These are phyloP conservation scores for Dicroscelio sp. DNA, from an alignment of 2,888 invertebrate genomes.

Conservation along the genomic window DNA sequence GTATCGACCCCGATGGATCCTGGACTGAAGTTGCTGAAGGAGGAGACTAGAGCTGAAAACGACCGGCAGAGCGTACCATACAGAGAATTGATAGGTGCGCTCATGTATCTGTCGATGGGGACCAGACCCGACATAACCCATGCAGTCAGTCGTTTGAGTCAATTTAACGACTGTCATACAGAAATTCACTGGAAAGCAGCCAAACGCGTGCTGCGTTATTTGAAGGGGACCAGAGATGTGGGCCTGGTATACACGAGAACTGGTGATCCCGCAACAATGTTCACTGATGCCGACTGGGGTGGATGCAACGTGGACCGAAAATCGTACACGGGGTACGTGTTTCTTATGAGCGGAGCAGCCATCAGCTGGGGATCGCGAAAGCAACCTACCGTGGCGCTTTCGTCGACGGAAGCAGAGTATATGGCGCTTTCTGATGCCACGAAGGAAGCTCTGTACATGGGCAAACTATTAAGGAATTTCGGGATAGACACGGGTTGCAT, in stretches of 20 bases:
- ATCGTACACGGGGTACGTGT: too few relatives aligned
- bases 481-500: too few relatives aligned
- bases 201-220: neutral
- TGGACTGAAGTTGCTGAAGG: neutral
- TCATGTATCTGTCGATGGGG: slow-evolving; percentile 5
- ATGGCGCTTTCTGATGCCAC: too few relatives aligned
- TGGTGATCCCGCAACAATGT: neutral
- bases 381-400: too few relatives aligned
- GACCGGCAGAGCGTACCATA: neutral
- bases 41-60: neutral
- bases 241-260: neutral
- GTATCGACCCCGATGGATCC: slow-evolving; percentile 4
- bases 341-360: too few relatives aligned
- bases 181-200: slow-evolving; percentile 20
- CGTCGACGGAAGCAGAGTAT: too few relatives aligned
- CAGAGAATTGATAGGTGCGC: neutral
- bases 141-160: neutral
- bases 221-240: neutral
- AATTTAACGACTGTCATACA: neutral
- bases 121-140: slow-evolving; percentile 22
- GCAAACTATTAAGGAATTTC: too few relatives aligned
- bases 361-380: too few relatives aligned
- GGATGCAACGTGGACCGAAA: neutral
- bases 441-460: too few relatives aligned
- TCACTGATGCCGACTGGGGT: slow-evolving; percentile 8